Conservation (phyloP, 2,888 invertebrate species). For the Psylliodes chrysocephalus region DNA sequence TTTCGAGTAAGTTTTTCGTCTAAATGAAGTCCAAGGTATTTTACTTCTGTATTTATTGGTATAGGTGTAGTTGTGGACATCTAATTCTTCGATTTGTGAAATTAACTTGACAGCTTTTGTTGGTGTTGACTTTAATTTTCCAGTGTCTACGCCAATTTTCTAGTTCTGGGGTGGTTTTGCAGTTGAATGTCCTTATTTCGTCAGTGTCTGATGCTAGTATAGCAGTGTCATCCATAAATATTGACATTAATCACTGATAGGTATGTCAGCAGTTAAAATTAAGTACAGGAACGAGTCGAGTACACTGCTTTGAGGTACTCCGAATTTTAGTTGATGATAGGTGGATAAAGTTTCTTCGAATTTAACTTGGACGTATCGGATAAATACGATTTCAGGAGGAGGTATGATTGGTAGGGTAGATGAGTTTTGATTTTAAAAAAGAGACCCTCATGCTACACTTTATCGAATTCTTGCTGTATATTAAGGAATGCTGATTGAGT, state of each 20-base stretch:
- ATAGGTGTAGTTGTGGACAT: no score
- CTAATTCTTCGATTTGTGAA: no score
- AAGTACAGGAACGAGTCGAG: conserved; percentile 10
- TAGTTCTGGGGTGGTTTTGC: not conserved
- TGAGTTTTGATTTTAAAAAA: no score
- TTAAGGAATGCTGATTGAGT: no score
- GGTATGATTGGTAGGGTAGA: no score
- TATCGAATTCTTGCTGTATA: no score
- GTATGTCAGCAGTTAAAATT: conserved; percentile 2
- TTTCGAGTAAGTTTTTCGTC: conserved; percentile 5
- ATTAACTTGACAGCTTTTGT: not conserved
- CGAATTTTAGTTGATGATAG: conserved; percentile 10
- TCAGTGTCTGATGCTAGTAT: conserved; percentile 3
- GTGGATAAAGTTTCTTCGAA: no score
- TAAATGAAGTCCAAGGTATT: conserved; percentile 3
- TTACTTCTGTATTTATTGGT: not conserved
- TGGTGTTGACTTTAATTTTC: conserved; percentile 11
- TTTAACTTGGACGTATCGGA: no score
- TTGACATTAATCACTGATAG: not conserved
- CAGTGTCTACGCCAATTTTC: conserved; percentile 2
- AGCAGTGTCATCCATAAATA: not conserved
- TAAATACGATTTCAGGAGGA: no score
- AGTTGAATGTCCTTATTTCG: not conserved
- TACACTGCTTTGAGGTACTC: conserved; percentile 20
- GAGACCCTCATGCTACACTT: no score